These are phyloP conservation scores for Agriotes lineatus DNA, from an alignment of 2,888 invertebrate species.

Conservation along the genomic window DNA sequence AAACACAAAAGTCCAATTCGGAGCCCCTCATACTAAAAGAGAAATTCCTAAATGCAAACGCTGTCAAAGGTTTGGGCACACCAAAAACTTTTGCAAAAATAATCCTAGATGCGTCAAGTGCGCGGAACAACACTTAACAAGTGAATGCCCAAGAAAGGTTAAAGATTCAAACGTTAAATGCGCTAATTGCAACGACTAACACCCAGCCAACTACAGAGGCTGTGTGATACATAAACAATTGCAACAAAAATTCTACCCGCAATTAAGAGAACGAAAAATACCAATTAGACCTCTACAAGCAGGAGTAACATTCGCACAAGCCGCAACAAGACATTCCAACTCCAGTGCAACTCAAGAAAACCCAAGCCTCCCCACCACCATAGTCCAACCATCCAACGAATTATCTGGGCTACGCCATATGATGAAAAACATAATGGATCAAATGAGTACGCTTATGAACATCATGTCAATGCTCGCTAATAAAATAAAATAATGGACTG, in stretches of 20 bases:
- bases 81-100: too few relatives aligned
- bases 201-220: too few relatives aligned
- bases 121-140: too few relatives aligned
- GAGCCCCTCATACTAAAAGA: not conserved
- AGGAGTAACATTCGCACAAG: slow-evolving; percentile 19
- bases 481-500: slow-evolving; percentile 27
- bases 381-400: too few relatives aligned
- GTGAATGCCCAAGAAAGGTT: too few relatives aligned
- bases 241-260: too few relatives aligned
- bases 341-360: slow-evolving; percentile 13
- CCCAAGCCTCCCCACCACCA: not conserved
- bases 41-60: slow-evolving; percentile 1
- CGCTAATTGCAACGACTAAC: slow-evolving; percentile 29
- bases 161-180: too few relatives aligned
- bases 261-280: slow-evolving; percentile 10
- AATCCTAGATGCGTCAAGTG: too few relatives aligned
- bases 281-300: slow-evolving; percentile 15
- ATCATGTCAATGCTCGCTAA: too few relatives aligned
- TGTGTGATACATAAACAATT: too few relatives aligned
- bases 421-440: slow-evolving; percentile 32
- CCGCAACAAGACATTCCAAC: slow-evolving; percentile 7
- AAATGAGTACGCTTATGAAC: slow-evolving; percentile 30
- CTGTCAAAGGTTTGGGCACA: slow-evolving; percentile 15
- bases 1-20: slow-evolving; percentile 21
- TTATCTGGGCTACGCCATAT: slow-evolving; percentile 20